These are phyloP conservation scores for Kryptolebias marmoratus DNA, from an alignment of 2,113 vertebrate genomes.

Conservation along the genomic window DNA sequence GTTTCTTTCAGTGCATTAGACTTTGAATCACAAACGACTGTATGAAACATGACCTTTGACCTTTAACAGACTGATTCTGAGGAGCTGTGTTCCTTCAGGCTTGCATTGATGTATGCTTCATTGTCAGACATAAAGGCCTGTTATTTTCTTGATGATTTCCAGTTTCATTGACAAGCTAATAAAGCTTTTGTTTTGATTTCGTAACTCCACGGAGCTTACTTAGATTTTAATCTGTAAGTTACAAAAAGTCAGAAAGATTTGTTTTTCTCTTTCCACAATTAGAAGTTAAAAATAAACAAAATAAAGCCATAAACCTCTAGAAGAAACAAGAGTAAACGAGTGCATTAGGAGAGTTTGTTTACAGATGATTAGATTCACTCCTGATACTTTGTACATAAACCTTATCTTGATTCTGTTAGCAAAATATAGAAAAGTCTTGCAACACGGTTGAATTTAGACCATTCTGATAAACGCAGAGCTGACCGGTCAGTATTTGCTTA, in stretches of 20 bases:
- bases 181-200: constrained; percentile 19
- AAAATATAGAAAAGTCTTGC: background rate
- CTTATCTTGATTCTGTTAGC: background rate
- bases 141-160: constrained; percentile 44
- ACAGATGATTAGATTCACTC: no score
- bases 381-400: no score
- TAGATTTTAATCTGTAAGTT: no score
- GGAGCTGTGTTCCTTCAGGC: constrained; percentile 40
- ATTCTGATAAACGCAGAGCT: constrained; percentile 57
- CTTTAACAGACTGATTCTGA: constrained; percentile 44
- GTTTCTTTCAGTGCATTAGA: background rate
- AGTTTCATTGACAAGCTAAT: background rate
- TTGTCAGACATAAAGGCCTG: constrained; percentile 55
- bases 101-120: background rate
- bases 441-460: constrained; percentile 40
- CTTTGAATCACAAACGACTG: constrained; percentile 4
- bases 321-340: no score
- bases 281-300: no score
- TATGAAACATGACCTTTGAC: constrained; percentile 49
- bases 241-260: no score
- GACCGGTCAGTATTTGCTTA: constrained; percentile 62
- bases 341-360: no score
- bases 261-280: no score
- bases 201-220: background rate
- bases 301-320: no score